A percentile compares a stretch with the other conserved stretches of the same genome.
Conservation (phyloP, 2,113 vertebrate species). For the Oncorhynchus clarkii region DNA sequence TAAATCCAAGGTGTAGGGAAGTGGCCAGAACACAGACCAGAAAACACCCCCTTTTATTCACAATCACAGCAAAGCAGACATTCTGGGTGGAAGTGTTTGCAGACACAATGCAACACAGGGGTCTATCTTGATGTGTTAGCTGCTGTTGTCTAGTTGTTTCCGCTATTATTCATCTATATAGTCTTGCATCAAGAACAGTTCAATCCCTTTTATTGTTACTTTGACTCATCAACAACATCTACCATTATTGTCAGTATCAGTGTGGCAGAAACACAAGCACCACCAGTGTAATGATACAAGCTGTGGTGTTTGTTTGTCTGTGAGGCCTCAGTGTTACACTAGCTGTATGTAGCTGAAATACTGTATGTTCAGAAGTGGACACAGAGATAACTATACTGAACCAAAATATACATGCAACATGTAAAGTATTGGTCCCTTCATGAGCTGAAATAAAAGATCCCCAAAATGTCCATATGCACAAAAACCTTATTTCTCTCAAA, state of each 20-base stretch:
- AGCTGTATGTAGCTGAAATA: neutral
- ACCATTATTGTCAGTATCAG: neutral
- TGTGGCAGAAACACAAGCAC: neutral
- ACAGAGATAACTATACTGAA: neutral
- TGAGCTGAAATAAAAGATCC: too few relatives aligned
- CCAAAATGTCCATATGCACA: too few relatives aligned
- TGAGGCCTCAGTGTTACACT: neutral
- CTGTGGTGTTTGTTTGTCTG: constrained; percentile 6
- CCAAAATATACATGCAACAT: too few relatives aligned
- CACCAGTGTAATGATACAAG: neutral
- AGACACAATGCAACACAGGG: neutral
- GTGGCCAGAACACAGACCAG: neutral
- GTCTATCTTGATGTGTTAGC: neutral
- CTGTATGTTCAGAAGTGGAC: constrained; percentile 18
- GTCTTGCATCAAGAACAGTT: constrained; percentile 4
- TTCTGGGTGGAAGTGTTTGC: neutral
- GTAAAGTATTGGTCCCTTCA: too few relatives aligned
- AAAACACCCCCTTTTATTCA: neutral
- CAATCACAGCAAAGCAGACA: neutral
- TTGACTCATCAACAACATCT: constrained; percentile 39
- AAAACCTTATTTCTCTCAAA: too few relatives aligned
- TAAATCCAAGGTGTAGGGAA: neutral
- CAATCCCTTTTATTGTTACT: constrained; percentile 38
- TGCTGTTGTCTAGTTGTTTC: neutral
- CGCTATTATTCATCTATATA: constrained; percentile 5